Percentiles rank a stretch among this genome's conserved stretches.
Conservation (phyloP, 2,797 vertebrate species). For the Meda fulgida region DNA sequence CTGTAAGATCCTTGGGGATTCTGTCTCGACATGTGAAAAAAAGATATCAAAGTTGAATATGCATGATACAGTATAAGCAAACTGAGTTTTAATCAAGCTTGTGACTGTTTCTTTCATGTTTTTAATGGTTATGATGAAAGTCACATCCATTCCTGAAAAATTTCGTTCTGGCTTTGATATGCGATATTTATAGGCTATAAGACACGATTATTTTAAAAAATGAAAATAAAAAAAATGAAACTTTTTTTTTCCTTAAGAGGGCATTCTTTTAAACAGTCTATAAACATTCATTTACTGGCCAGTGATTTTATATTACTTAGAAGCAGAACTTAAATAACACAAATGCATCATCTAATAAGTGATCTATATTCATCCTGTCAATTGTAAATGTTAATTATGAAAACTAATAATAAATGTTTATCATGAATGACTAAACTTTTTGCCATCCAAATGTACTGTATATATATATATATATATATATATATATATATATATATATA, state of each 20-base stretch:
- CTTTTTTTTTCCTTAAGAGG: too few species aligned
- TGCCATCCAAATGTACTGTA: neutral
- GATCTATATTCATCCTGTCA: neutral
- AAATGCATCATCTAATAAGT: neutral
- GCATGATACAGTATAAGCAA: neutral
- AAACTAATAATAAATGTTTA: neutral
- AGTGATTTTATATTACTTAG: neutral
- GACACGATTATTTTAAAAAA: neutral
- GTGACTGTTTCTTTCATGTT: conserved; percentile 8
- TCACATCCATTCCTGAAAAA: neutral
- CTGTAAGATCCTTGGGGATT: neutral
- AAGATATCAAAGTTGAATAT: neutral
- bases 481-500: too few species aligned
- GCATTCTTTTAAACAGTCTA: neutral
- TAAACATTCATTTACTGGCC: neutral
- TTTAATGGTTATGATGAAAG: neutral
- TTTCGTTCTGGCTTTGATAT: neutral
- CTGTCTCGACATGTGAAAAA: neutral
- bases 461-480: too few species aligned
- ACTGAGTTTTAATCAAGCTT: neutral
- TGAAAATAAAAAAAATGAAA: too few species aligned
- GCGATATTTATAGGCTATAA: neutral
- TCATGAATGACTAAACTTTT: neutral
- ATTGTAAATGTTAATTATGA: neutral
- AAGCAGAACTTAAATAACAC: neutral